These are phyloP conservation scores for Philaethria dido DNA, from an alignment of 2,888 invertebrate genomes.

Conservation along the genomic window DNA sequence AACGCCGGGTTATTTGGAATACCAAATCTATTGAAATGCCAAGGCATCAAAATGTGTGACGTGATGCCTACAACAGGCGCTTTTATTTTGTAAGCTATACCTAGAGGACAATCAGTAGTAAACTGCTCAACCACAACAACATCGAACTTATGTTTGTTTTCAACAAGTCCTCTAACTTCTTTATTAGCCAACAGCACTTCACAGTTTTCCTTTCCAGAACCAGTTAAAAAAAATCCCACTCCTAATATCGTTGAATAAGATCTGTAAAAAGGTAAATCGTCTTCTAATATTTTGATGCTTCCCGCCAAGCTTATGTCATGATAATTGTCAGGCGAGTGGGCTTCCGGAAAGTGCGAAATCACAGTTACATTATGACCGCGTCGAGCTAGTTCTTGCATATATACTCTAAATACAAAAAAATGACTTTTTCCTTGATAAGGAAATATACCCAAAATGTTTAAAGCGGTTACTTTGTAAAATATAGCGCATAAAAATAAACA, in stretches of 20 bases:
- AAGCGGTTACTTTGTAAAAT: conserved; percentile 45
- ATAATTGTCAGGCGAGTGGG: conserved; percentile 79
- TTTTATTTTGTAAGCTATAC: conserved; percentile 85
- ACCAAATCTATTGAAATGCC: conserved; percentile 83
- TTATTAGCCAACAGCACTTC: conserved; percentile 61
- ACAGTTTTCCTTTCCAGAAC: conserved; percentile 64
- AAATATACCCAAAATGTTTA: conserved; percentile 86
- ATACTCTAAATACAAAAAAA: conserved; percentile 85
- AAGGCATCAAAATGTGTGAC: conserved; percentile 85
- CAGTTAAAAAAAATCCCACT: conserved; percentile 51
- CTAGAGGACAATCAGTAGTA: conserved; percentile 88
- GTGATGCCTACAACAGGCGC: conserved; percentile 85
- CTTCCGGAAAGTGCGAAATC: conserved; percentile 85
- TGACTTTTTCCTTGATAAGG: conserved; percentile 88
- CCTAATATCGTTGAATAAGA: conserved; percentile 55
- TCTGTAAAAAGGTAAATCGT: conserved; percentile 52
- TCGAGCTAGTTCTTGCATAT: conserved; percentile 83
- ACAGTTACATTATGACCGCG: conserved; percentile 88
- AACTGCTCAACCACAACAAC: conserved; percentile 88
- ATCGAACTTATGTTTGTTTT: conserved; percentile 83
- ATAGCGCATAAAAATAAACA: conserved; percentile 47
- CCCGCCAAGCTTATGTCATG: conserved; percentile 82
- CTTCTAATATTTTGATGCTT: conserved; percentile 54
- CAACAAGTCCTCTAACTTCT: conserved; percentile 66
- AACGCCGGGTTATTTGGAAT: conserved; percentile 84